phyloP scores from a whole-genome alignment of 2,888 invertebrate genomes.

The Horisme vitalbata region DNA sequence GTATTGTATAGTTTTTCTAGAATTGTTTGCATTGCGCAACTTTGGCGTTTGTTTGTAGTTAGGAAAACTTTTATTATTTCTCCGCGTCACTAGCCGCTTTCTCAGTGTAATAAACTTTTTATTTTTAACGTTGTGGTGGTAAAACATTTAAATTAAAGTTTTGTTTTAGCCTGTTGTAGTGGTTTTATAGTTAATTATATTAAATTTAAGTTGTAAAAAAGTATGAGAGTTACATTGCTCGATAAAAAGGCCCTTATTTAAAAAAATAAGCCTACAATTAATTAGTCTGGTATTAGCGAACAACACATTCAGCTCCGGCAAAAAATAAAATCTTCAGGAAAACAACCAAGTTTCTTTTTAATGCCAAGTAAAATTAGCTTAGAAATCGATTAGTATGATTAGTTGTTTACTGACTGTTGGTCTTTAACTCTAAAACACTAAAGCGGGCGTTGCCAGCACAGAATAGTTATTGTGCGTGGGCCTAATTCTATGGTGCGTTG shows the following conservation, averaged over 20 bases:
- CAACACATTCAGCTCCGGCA: no score
- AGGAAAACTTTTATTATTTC: slow-evolving; percentile 10
- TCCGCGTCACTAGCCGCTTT: slow-evolving; percentile 15
- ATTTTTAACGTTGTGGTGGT: slow-evolving; percentile 33
- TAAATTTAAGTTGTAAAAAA: slow-evolving; percentile 69
- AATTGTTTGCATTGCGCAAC: slow-evolving; percentile 6
- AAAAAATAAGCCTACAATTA: slow-evolving; percentile 12
- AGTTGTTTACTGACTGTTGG: no score
- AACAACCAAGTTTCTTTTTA: no score
- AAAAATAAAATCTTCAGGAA: no score
- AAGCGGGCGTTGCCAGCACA: no score
- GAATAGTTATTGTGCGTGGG: no score
- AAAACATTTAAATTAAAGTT: slow-evolving; percentile 35
- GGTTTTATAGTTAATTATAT: slow-evolving; percentile 60
- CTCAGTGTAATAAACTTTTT: slow-evolving; percentile 20
- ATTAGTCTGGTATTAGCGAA: slow-evolving; percentile 24
- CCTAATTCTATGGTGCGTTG: no score
- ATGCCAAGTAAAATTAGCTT: no score
- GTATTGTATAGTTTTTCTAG: slow-evolving; percentile 16
- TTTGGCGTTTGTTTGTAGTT: slow-evolving; percentile 9
- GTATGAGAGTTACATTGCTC: slow-evolving; percentile 61
- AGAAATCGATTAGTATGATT: no score
- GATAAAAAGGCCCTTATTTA: slow-evolving; percentile 30
- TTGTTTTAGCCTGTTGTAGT: slow-evolving; percentile 56
- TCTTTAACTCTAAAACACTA: no score